phyloP scores from a whole-genome alignment of 2,113 vertebrate genomes.

The Heterochromis multidens region DNA sequence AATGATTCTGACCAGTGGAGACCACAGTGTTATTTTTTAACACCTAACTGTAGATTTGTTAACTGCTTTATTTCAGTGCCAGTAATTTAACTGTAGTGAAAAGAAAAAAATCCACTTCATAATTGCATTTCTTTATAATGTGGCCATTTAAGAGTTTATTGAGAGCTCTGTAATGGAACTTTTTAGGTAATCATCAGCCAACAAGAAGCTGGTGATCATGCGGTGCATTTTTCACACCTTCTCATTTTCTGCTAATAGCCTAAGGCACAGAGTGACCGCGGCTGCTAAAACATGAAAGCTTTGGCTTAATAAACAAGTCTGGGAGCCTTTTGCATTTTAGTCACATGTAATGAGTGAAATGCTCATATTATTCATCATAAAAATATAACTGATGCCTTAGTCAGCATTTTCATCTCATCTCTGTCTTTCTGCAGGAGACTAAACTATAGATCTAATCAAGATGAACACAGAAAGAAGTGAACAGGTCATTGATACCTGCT shows the following conservation, averaged over 20 bases:
- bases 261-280: conserved; percentile 16
- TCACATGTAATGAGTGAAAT: conserved; percentile 19
- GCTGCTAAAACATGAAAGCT: conserved; percentile 44
- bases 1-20: not conserved
- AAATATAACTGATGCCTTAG: not conserved
- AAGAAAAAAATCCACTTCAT: not conserved
- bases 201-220: not conserved
- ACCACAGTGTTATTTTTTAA: not conserved
- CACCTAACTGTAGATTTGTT: not conserved
- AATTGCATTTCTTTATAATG: not conserved
- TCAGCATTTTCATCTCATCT: not conserved
- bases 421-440: conserved; percentile 14
- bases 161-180: not conserved
- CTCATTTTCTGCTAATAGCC: not conserved
- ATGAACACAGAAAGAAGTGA: conserved; percentile 36
- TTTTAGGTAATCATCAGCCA: conserved; percentile 53
- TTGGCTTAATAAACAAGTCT: conserved; percentile 17
- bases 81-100: not conserved
- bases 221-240: conserved; percentile 4
- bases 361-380: not conserved
- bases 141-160: not conserved
- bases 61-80: not conserved
- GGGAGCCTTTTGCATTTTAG: conserved; percentile 20
- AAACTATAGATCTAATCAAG: not conserved
- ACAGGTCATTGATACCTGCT: conserved; percentile 42